Conservation (phyloP, 2,797 vertebrate genomes). For the Chiloscyllium punctatum region DNA sequence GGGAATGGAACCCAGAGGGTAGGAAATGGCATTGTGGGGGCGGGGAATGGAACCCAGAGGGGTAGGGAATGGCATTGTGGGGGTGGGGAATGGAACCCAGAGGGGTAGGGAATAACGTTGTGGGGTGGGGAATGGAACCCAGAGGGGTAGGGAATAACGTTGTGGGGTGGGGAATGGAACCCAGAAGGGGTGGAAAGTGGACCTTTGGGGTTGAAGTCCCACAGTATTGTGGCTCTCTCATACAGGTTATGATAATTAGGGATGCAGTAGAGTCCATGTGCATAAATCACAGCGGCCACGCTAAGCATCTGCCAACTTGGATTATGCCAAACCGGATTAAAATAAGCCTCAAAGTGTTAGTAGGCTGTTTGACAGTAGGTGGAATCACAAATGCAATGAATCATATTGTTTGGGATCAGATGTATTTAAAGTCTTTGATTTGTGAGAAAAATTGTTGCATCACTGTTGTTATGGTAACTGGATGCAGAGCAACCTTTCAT, state of each 20-base stretch:
- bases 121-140: background rate
- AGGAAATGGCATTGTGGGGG: background rate
- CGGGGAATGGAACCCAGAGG: background rate
- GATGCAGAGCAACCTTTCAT: background rate
- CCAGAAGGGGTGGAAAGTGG: background rate
- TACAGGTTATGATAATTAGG: no score
- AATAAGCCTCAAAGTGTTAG: background rate
- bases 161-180: background rate
- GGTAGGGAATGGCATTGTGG: background rate
- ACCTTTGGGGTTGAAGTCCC: background rate
- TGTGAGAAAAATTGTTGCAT: slow-evolving; percentile 29
- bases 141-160: no score
- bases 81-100: background rate
- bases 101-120: background rate
- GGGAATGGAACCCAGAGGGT: no score
- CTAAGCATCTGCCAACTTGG: background rate
- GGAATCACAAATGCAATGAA: background rate
- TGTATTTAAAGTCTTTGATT: background rate
- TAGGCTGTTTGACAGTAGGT: background rate
- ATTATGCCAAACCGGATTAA: background rate
- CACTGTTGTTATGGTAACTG: background rate
- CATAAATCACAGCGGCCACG: background rate
- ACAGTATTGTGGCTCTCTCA: no score
- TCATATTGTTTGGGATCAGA: background rate
- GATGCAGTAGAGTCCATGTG: background rate